Evolutionary conservation across 2,797 vertebrate species (phyloP).

Genomic region (Dendrocincla fuliginosa): DNA sequence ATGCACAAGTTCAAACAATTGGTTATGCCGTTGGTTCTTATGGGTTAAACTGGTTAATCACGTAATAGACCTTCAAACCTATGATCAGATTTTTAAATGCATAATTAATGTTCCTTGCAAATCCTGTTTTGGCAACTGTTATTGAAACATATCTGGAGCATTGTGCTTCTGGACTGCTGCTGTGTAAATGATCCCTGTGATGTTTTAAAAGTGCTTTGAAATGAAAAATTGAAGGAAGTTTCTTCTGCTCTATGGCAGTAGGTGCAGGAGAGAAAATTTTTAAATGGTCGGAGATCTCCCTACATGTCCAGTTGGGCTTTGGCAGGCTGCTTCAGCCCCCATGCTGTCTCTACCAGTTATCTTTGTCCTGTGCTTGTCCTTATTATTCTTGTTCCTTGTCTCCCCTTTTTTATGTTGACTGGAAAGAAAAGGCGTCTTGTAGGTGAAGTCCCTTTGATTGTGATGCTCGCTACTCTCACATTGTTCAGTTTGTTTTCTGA

Average conservation of each 20-base stretch:
- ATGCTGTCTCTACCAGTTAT: background rate
- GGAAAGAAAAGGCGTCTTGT: background rate
- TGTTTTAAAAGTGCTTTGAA: constrained; percentile 19
- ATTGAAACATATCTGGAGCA: background rate
- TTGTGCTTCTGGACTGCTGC: background rate
- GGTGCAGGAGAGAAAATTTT: background rate
- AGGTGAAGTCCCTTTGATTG: background rate
- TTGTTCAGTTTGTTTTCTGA: background rate
- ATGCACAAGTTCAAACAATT: background rate
- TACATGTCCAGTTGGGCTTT: background rate
- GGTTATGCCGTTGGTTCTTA: background rate
- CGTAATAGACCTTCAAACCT: background rate
- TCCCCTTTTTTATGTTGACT: background rate
- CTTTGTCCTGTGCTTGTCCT: background rate
- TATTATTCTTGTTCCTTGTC: background rate
- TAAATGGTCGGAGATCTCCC: background rate
- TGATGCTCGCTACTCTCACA: background rate
- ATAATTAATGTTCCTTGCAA: background rate
- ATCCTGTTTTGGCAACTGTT: constrained; percentile 5
- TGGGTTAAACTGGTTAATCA: background rate
- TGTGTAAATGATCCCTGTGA: background rate
- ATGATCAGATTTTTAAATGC: background rate
- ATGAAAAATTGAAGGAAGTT: constrained; percentile 18
- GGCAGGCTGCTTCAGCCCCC: background rate
- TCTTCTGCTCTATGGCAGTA: background rate